Base-by-base conservation (phyloP, 2,797 vertebrate genomes). In the Schizothorax lantsangensis region DNA sequence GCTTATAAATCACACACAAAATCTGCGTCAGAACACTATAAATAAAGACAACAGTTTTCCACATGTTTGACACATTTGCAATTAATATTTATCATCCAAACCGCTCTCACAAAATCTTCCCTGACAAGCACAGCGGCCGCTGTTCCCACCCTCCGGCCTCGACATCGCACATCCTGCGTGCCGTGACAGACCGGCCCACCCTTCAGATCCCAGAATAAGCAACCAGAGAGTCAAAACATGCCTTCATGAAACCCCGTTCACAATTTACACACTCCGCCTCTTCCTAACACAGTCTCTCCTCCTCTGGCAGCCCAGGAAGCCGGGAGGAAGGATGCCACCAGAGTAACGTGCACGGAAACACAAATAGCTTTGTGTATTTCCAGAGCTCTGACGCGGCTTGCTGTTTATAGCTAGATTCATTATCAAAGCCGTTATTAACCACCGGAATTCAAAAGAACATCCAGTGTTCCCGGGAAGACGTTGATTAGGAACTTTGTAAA, bases 181-280 rank as follows among this genome's bases (percentile, higher is more conserved):
- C 66, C 10, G 6, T 88, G 84, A 90, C 88, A 87, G 33, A 33
- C 12, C 43, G 38, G 38, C 73, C 86, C 88, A 36, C 54, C 88
- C 86, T 72, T 86, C 83, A 62, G 43, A 62, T 78, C 64, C 88
- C 74, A 26, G 59, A 89, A 90, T 81, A 83, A 87, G 89, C 82
- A 83, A 74, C 75, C 21, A 59, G 74, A 69, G 49, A 89, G 88
- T 90, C 89, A 88, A 88, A 90, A 90, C 88, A 90, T 85, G 85
- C 84, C 89, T 89, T 59, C 68, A 17, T 73, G 84, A 87, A 81
- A 81, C 45, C 81, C 33, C 2, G 62, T 45, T 86, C 57, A 59
- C 72, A 11, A 7, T 78, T 64, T 71, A 49, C 86, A 80, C 49
- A 21, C 86, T 71, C 89, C 86, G 73, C 89, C 88, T 79, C 57